Conservation (phyloP, 2,113 vertebrate species). For the Motacilla tschutschensis region DNA sequence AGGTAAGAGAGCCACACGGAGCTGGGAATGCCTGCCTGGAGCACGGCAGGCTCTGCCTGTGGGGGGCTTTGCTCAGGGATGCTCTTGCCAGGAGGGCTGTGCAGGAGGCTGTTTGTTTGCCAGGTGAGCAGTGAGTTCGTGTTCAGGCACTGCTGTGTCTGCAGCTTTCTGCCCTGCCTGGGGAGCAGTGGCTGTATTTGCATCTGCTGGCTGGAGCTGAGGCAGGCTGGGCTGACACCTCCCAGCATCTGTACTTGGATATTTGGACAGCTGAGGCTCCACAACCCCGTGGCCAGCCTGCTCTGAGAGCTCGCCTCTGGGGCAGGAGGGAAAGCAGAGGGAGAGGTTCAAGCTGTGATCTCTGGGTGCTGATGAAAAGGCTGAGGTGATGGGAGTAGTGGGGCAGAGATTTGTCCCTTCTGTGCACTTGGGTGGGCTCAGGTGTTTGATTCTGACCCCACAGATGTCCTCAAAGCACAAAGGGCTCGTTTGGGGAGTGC, state of each 20-base stretch:
- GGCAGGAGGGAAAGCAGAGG: neutral
- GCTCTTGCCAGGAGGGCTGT: neutral
- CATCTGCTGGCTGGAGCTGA: neutral
- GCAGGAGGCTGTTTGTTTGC: neutral
- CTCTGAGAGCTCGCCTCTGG: fast-evolving
- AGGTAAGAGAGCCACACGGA: slow-evolving; percentile 73
- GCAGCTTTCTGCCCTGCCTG: neutral
- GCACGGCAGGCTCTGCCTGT: neutral
- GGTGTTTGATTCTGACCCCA: neutral
- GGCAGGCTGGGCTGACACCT: neutral
- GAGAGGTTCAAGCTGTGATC: neutral
- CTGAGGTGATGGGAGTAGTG: neutral
- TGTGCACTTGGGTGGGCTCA: neutral
- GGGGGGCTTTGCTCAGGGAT: neutral
- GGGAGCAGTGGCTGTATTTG: neutral
- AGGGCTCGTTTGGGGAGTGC: neutral
- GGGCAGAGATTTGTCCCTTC: neutral
- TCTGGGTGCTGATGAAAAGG: neutral
- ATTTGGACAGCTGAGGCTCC: neutral
- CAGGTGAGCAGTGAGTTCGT: neutral
- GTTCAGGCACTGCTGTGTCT: neutral
- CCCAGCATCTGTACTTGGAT: neutral
- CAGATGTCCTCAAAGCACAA: neutral
- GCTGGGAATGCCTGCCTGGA: fast-evolving
- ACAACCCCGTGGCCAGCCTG: fast-evolving